These are phyloP conservation scores for Seira musarum DNA, from an alignment of 2,888 invertebrate species.

Conservation along the genomic window DNA sequence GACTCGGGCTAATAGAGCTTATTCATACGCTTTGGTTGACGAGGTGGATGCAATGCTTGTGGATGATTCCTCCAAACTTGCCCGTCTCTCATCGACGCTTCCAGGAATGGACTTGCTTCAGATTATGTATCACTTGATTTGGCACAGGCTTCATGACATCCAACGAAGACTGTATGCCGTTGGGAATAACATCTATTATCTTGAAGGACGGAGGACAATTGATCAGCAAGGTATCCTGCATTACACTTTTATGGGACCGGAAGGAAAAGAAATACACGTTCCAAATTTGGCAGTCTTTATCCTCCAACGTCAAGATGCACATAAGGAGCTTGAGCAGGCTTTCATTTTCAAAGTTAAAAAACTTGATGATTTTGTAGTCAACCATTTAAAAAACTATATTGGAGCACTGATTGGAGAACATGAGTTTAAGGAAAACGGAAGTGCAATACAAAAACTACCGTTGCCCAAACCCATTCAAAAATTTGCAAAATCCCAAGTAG, in stretches of 20 bases:
- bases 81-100: constrained; percentile 40
- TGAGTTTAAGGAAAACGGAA: too few species aligned
- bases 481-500: constrained; percentile 44
- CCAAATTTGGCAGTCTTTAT: constrained; percentile 10
- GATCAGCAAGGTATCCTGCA: not conserved
- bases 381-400: constrained; percentile 21
- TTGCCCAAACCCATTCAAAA: not conserved
- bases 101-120: constrained; percentile 57
- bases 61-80: constrained; percentile 49
- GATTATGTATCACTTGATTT: constrained; percentile 37
- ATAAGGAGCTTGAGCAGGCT: constrained; percentile 11
- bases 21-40: constrained; percentile 48
- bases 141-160: constrained; percentile 33
- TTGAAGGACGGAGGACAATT: constrained; percentile 14
- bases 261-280: not conserved
- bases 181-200: not conserved
- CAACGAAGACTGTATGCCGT: constrained; percentile 9
- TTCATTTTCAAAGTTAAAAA: constrained; percentile 10
- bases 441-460: too few species aligned
- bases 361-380: constrained; percentile 11
- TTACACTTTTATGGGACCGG: not conserved
- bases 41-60: constrained; percentile 59
- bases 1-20: constrained; percentile 35
- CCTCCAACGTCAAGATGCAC: not conserved
- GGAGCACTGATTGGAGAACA: not conserved